These are phyloP conservation scores for Pica pica DNA, from an alignment of 2,113 vertebrate species.

Conservation along the genomic window DNA sequence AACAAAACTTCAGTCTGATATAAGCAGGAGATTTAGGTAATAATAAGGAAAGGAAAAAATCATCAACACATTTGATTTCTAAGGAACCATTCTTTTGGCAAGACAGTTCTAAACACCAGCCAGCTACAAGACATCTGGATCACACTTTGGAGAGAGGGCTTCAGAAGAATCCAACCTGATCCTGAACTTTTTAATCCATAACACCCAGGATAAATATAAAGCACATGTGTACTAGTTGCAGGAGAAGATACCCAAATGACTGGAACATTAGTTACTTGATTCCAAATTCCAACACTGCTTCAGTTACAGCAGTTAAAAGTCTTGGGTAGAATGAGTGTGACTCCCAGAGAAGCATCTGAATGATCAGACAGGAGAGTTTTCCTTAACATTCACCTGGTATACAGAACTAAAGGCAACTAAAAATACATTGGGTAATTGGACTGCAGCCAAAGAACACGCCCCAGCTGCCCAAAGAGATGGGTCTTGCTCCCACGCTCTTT, in stretches of 20 bases:
- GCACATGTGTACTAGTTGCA: background rate
- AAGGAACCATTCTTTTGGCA: background rate
- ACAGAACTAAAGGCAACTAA: background rate
- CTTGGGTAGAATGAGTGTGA: background rate
- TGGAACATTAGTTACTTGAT: background rate
- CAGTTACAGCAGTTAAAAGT: background rate
- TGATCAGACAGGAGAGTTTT: background rate
- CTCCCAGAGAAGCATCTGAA: background rate
- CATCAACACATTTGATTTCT: background rate
- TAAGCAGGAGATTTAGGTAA: background rate
- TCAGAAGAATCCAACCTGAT: background rate
- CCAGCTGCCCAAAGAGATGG: background rate
- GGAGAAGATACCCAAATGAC: background rate
- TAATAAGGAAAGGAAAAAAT: background rate
- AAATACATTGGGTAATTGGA: background rate
- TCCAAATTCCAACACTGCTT: background rate
- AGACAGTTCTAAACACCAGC: background rate
- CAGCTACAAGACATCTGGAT: background rate
- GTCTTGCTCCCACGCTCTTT: background rate
- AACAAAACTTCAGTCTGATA: background rate
- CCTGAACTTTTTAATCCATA: background rate
- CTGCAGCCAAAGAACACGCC: background rate
- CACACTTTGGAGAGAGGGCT: background rate
- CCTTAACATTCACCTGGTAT: background rate
- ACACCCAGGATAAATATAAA: background rate